Evolutionary conservation across 2,797 vertebrate genomes (phyloP).

Genomic region (Scyliorhinus canicula): DNA sequence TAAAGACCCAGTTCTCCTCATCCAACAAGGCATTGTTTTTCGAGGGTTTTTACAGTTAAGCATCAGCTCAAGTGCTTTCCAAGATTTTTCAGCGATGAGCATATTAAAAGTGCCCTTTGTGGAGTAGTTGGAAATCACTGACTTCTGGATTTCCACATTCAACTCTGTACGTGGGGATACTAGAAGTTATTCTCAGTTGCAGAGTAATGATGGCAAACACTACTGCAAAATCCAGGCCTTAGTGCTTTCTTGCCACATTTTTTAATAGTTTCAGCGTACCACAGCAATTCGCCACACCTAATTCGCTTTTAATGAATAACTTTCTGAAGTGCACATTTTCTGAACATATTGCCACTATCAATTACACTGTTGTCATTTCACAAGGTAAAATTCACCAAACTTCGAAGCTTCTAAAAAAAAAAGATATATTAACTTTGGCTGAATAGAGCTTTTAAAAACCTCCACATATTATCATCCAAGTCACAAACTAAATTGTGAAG

Average conservation of each 20-base stretch:
- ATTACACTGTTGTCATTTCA: neutral
- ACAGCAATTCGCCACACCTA: neutral
- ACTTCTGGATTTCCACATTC: neutral
- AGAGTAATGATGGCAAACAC: neutral
- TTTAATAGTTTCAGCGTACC: neutral
- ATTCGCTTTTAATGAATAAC: neutral
- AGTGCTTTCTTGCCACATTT: neutral
- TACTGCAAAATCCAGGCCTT: neutral
- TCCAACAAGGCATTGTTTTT: neutral
- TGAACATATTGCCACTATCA: neutral
- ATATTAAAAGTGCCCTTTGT: neutral
- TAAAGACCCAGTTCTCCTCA: neutral
- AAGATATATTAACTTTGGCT: neutral
- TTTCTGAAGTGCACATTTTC: neutral
- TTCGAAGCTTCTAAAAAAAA: neutral
- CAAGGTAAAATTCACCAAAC: neutral
- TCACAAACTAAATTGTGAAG: neutral
- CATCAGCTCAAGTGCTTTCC: neutral
- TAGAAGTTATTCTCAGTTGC: neutral
- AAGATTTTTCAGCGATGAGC: too few species aligned
- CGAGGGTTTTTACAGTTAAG: neutral
- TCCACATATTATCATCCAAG: neutral
- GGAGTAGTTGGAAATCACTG: neutral
- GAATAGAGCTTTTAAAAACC: neutral
- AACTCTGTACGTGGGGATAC: neutral